Base-by-base conservation (phyloP, 2,797 vertebrate genomes). In the Eleutherodactylus coqui region DNA sequence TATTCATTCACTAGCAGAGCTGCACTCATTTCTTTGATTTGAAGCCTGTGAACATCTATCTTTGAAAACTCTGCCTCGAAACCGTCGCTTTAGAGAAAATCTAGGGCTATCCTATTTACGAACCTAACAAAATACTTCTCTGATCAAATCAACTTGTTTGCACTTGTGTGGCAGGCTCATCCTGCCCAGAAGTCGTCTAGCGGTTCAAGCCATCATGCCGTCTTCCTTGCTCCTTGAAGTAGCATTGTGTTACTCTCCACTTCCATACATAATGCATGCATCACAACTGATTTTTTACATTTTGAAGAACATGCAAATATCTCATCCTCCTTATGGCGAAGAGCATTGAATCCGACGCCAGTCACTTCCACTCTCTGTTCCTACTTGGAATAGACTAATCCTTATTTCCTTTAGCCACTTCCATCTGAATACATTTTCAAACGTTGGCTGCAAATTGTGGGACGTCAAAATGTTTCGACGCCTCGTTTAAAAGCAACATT, bases 251-350 rank as follows among this genome's bases (percentile, higher is more conserved):
- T 51, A 2, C 16, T 69, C 75, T 49, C 17, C 32, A 17, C 14
- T 47, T 27, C 51, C 51, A 84, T 87, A 47, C 86, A 84, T 87
- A 79, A 87, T 87, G 82, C 72, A 87, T 84, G 67, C 29, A 55
- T 24, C 75, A 75, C 75, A 84, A 80, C 76, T 86, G 79, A 55
- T 76, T 82, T 76, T 82, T 84, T 79, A 79, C 82, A 84, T 80
- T 80, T 75, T 53, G 67, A 84, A 75, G 76, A 87, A 84, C 82
- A 87, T 87, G 86, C 86, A 80, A 75, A 87, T 84, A 84, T 84
- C 34, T n/a, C 27, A 49, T 51, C 14, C 10, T 72, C 47, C 81
- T 79, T 64, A 79, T 60, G 55, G 67, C n/a, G 34, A 84, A 38
- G 32, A 86, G 79, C 79, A 86, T 86, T 70, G 73, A 67, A 84